Percentiles rank a stretch among this genome's conserved stretches.
Conservation (phyloP, 2,113 vertebrate species). For the Phalacrocorax aristotelis region DNA sequence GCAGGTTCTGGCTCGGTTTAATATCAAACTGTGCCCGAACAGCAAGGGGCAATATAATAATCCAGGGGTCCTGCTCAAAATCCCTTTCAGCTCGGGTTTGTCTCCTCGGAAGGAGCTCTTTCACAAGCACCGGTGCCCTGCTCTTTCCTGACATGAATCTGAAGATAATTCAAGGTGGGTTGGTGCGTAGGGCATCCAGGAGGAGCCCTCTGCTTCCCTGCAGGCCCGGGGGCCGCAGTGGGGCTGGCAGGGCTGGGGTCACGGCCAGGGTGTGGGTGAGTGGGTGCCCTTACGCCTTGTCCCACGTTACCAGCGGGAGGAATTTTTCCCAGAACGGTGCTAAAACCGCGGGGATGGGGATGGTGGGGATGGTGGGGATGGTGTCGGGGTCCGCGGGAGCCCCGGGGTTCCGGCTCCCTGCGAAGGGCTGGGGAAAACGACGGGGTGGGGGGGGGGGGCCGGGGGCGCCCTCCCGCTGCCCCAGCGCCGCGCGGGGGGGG, state of each 20-base stretch:
- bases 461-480: no score
- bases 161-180: no score
- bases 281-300: not conserved
- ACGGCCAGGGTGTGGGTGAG: not conserved
- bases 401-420: no score
- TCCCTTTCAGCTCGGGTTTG: no score
- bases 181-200: fast-evolving
- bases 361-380: no score
- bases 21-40: no score
- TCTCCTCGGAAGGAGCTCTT: not conserved
- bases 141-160: not conserved
- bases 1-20: no score
- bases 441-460: no score
- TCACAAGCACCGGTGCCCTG: not conserved
- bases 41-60: not conserved
- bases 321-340: not conserved
- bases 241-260: not conserved
- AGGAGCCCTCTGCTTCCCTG: not conserved
- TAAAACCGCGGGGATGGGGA: not conserved
- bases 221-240: not conserved
- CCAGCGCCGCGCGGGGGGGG: no score
- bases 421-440: no score
- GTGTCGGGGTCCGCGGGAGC: no score
- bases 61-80: not conserved
- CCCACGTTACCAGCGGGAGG: not conserved